Percentiles rank a stretch among this genome's conserved stretches.
Evolutionary conservation across 2,113 vertebrate genomes (phyloP).

Genomic region (Zingel zingel): DNA sequence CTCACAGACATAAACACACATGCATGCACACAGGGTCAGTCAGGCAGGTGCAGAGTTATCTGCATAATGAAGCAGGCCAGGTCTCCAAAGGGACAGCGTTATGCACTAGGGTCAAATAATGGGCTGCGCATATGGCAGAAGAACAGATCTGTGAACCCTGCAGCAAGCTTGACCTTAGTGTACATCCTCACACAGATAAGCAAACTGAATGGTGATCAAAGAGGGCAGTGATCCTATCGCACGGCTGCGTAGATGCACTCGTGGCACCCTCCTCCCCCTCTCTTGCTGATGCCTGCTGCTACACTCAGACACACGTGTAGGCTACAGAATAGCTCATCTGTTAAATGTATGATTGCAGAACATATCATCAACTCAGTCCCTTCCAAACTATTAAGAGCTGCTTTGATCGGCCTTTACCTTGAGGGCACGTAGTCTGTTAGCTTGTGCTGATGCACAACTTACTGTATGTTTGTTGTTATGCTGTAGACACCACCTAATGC

Average conservation of each 20-base stretch:
- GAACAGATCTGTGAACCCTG: conserved; percentile 66
- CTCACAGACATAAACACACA: conserved; percentile 67
- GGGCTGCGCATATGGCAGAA: conserved; percentile 75
- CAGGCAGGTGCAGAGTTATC: conserved; percentile 80
- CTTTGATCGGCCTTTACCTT: conserved; percentile 64
- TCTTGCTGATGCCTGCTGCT: conserved; percentile 64
- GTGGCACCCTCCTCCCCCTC: conserved; percentile 21
- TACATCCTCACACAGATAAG: conserved; percentile 65
- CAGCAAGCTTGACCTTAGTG: conserved; percentile 68
- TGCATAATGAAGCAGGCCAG: conserved; percentile 79
- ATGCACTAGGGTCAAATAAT: conserved; percentile 76
- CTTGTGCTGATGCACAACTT: conserved; percentile 35
- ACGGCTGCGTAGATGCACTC: conserved; percentile 35
- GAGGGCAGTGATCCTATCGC: conserved; percentile 60
- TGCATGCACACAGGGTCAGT: conserved; percentile 72
- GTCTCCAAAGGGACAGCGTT: conserved; percentile 73
- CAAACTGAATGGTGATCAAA: conserved; percentile 74
- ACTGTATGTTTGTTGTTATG: conserved; percentile 10
- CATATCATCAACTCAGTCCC: conserved; percentile 40
- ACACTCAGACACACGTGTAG: conserved; percentile 67
- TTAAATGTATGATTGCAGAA: conserved; percentile 60
- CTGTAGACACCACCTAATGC: conserved; percentile 9
- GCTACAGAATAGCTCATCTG: conserved; percentile 71
- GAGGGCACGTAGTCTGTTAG: conserved; percentile 36
- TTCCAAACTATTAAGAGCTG: conserved; percentile 40